phyloP scores from a whole-genome alignment of 2,888 invertebrate genomes.

The Agriopis aurantiaria region DNA sequence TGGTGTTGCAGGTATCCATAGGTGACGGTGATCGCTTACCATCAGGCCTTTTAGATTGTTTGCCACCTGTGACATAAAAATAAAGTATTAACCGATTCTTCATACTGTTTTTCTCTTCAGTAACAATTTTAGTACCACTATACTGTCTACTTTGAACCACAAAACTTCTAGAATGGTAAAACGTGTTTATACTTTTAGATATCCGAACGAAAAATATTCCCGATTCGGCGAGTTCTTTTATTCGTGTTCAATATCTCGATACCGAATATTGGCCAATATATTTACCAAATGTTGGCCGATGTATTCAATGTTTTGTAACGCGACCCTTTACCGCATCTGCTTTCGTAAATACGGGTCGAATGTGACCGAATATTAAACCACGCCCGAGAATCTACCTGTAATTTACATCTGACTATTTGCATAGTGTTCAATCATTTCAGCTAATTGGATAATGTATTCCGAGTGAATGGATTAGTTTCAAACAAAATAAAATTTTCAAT shows the following conservation, averaged over 20 bases:
- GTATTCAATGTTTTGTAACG: slow-evolving; percentile 46
- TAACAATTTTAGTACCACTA: neutral
- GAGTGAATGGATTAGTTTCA: neutral
- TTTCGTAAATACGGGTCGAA: slow-evolving; percentile 44
- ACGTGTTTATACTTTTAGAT: neutral
- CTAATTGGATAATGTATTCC: no score
- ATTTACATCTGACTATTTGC: slow-evolving; percentile 41
- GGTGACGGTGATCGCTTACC: no score
- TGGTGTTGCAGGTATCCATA: no score
- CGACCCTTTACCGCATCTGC: slow-evolving; percentile 45
- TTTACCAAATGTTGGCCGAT: slow-evolving; percentile 41
- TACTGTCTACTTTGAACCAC: neutral
- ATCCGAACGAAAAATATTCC: slow-evolving; percentile 20
- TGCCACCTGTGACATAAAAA: no score
- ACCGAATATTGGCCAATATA: slow-evolving; percentile 42
- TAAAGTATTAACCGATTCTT: neutral
- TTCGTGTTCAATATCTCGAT: slow-evolving; percentile 37
- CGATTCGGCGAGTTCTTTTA: slow-evolving; percentile 43
- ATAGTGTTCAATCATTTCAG: slow-evolving; percentile 35
- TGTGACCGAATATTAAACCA: slow-evolving; percentile 41
- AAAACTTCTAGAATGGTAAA: neutral
- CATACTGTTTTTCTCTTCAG: neutral
- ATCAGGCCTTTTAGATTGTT: no score
- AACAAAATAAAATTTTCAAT: slow-evolving; percentile 1
- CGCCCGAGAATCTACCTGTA: slow-evolving; percentile 41